phyloP scores from a whole-genome alignment of 2,888 invertebrate species.

The Leptarthrus brevirostris region DNA sequence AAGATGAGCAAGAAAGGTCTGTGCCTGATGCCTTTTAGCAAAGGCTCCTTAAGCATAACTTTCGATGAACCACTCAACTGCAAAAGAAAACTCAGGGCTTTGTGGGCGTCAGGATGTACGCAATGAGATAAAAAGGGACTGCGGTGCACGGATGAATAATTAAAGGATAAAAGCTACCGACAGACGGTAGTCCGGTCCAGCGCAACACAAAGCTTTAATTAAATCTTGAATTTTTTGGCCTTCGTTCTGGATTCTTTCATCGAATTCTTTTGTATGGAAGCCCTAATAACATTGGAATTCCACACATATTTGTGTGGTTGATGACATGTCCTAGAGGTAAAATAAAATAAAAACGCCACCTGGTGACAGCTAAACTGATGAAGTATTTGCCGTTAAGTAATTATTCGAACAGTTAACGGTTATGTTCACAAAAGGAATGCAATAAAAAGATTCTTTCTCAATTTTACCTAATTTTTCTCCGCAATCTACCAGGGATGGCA shows the following conservation, averaged over 20 bases:
- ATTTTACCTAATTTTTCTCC: constrained; percentile 44
- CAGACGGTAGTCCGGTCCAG: no score
- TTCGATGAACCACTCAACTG: neutral
- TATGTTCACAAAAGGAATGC: constrained; percentile 11
- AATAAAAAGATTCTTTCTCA: neutral
- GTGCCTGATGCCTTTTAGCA: neutral
- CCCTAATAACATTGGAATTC: neutral
- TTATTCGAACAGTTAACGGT: constrained; percentile 16
- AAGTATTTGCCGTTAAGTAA: neutral
- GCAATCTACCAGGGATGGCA: constrained; percentile 25
- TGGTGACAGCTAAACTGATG: neutral
- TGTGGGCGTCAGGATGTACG: neutral
- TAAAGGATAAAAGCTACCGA: neutral
- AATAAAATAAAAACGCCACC: neutral
- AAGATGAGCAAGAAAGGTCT: neutral
- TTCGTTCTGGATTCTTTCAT: neutral
- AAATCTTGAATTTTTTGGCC: constrained; percentile 31
- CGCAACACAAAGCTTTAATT: constrained; percentile 7
- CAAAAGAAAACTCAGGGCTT: neutral
- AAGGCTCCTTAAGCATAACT: no score
- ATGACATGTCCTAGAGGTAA: constrained; percentile 17
- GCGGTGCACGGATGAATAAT: constrained; percentile 27
- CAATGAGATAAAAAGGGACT: neutral
- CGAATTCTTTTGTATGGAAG: neutral
- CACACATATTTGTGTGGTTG: constrained; percentile 19